Base-by-base conservation (phyloP, 2,888 invertebrate genomes). In the Athetis lepigone region DNA sequence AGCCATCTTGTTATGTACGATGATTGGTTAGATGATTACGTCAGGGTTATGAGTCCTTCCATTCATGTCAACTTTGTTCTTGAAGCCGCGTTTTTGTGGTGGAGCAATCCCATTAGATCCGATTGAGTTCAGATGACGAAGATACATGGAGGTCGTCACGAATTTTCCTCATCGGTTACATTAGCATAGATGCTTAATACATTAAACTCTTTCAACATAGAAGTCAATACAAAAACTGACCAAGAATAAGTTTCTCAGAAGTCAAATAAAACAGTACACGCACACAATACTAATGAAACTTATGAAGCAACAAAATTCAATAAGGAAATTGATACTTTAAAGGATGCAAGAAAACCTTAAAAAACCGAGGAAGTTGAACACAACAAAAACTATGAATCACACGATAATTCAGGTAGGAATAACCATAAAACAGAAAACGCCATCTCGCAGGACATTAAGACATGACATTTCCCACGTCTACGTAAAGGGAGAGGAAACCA, bases 381-480 rank as follows among this genome's bases (percentile, higher is more conserved):
- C 50, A 66, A 71, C 59, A 79, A 71, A 72, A 74, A 58, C 49
- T 45, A 69, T 75, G 70, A 73, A 70, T 63, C 67, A 78, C 47
- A 61, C 54, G 43, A 80, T 75, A 75, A 76, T 72, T 74, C 71
- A 71, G 67, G 65, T 76, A 79, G 74, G 69, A 76, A 85, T 83
- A 80, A 83, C 67, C 79, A 81, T 83, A 82, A 85, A 85, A 78
- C 79, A 69, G 63, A 80, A 75, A 86, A 81, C 85, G 75, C 79
- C 79, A 88, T 88, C 86, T 89, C 85, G 68, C 81, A 91, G 87
- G 88, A 90, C 89, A 92, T 92, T 92, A 91, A 86, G 84, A 87
- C 87, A 84, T 85, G 89, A 88, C 89, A 87, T 94, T 94, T 94
- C 94, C 93, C 94, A 94, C 94, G 93, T 91, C 85, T 87, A 85